phyloP scores from a whole-genome alignment of 2,797 vertebrate genomes.

The Rhinogobio ventralis region DNA sequence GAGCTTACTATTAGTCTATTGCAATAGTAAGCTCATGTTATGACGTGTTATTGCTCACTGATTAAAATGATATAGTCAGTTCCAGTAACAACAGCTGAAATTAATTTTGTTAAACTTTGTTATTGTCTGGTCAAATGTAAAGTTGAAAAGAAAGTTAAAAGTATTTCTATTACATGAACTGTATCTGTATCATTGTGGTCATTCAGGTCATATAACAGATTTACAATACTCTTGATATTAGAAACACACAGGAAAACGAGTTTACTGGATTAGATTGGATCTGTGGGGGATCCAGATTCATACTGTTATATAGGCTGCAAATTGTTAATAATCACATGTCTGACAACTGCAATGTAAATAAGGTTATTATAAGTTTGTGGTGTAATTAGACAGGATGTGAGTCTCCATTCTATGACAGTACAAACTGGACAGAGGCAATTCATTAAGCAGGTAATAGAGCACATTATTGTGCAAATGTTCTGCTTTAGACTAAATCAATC shows the following conservation, averaged over 20 bases:
- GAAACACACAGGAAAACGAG: not conserved
- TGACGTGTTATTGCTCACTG: not conserved
- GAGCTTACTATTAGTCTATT: not conserved
- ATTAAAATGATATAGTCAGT: not conserved
- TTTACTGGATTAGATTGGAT: slow-evolving; percentile 30
- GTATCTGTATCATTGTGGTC: not conserved
- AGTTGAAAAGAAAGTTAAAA: not conserved
- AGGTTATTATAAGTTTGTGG: slow-evolving; percentile 29
- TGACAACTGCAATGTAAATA: slow-evolving; percentile 42
- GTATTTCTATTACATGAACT: not conserved
- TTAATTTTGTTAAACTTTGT: not conserved
- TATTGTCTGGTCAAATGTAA: not conserved
- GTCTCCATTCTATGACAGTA: slow-evolving; percentile 30
- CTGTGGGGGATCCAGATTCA: slow-evolving; percentile 27
- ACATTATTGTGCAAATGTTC: slow-evolving; percentile 40
- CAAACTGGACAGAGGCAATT: slow-evolving; percentile 34
- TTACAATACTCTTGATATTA: slow-evolving; percentile 1
- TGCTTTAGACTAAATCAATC: slow-evolving; percentile 44
- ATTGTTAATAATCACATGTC: slow-evolving; percentile 35
- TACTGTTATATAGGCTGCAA: slow-evolving; percentile 33
- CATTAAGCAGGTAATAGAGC: slow-evolving; percentile 50
- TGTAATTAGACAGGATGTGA: slow-evolving; percentile 45
- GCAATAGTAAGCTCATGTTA: no score
- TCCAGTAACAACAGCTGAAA: not conserved
- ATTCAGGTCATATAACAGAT: not conserved